Evolutionary conservation across 2,888 invertebrate genomes (phyloP).

Genomic region (Dioctria linearis): DNA sequence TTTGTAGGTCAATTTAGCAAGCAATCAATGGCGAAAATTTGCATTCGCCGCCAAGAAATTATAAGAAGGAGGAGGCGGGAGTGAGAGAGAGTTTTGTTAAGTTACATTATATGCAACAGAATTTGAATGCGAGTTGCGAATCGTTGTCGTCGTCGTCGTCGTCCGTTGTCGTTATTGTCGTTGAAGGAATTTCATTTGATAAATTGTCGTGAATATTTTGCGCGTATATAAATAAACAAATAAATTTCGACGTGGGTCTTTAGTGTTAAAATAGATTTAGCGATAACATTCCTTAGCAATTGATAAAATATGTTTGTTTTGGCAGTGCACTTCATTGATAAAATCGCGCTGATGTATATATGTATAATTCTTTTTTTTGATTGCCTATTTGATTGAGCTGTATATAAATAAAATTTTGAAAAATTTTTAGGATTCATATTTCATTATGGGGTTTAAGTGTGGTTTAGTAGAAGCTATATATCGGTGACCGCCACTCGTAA

Average conservation of each 20-base stretch:
- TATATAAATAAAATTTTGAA: too few species aligned
- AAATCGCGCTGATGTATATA: neutral
- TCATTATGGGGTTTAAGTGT: too few species aligned
- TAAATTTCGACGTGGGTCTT: neutral
- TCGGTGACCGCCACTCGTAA: too few species aligned
- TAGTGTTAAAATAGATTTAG: neutral
- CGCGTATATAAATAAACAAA: conserved; percentile 2
- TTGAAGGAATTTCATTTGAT: neutral
- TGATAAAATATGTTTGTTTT: conserved; percentile 16
- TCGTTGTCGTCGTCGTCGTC: too few species aligned
- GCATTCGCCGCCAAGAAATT: neutral
- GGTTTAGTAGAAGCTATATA: too few species aligned
- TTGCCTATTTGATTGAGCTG: too few species aligned
- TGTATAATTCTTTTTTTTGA: too few species aligned
- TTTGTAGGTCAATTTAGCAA: neutral
- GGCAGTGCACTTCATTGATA: conserved; percentile 14
- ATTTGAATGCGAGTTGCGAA: too few species aligned
- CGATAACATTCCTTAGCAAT: conserved; percentile 9
- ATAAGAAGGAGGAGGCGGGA: neutral
- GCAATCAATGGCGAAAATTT: conserved; percentile 3
- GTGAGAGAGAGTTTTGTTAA: neutral
- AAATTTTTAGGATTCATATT: too few species aligned
- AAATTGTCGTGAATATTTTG: neutral
- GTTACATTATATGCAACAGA: too few species aligned
- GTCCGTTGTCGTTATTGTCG: too few species aligned